These are phyloP conservation scores for Belonocnema kinseyi DNA, from an alignment of 1,140 invertebrate species.

Conservation along the genomic window DNA sequence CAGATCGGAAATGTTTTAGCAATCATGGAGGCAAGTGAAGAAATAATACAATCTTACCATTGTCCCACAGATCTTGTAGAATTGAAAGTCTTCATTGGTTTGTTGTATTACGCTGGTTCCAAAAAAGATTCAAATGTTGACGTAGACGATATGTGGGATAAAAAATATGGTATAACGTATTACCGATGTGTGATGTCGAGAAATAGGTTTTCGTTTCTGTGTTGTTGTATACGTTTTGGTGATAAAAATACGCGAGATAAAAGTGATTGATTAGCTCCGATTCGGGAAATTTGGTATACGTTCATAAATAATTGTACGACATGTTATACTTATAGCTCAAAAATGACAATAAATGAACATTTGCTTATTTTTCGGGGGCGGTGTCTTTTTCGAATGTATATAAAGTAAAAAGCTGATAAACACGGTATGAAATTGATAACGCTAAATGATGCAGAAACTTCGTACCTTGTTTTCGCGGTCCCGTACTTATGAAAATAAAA, in stretches of 20 bases:
- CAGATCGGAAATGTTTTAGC: too few species aligned
- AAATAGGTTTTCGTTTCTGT: conserved; percentile 37
- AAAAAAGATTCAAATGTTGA: conserved; percentile 35
- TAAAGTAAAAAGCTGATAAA: conserved; percentile 70
- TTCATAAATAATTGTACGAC: conserved; percentile 35
- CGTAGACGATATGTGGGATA: conserved; percentile 33
- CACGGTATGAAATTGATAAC: conserved; percentile 73
- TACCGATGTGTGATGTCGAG: conserved; percentile 36
- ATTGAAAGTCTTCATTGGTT: too few species aligned
- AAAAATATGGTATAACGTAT: conserved; percentile 25
- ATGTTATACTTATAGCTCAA: conserved; percentile 26
- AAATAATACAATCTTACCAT: too few species aligned
- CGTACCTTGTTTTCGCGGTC: conserved; percentile 62
- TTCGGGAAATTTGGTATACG: conserved; percentile 50
- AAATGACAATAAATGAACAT: conserved; percentile 63
- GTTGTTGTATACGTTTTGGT: conserved; percentile 43
- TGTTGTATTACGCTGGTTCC: conserved; percentile 39
- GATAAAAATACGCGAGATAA: conserved; percentile 35
- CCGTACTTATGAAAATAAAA: conserved; percentile 62
- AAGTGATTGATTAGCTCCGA: conserved; percentile 45
- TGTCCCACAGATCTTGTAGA: too few species aligned
- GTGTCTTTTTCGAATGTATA: conserved; percentile 70
- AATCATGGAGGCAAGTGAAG: too few species aligned
- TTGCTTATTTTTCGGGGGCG: conserved; percentile 67
- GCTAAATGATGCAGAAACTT: conserved; percentile 59